Conservation (phyloP, 2,113 vertebrate species). For the Equus przewalskii region DNA sequence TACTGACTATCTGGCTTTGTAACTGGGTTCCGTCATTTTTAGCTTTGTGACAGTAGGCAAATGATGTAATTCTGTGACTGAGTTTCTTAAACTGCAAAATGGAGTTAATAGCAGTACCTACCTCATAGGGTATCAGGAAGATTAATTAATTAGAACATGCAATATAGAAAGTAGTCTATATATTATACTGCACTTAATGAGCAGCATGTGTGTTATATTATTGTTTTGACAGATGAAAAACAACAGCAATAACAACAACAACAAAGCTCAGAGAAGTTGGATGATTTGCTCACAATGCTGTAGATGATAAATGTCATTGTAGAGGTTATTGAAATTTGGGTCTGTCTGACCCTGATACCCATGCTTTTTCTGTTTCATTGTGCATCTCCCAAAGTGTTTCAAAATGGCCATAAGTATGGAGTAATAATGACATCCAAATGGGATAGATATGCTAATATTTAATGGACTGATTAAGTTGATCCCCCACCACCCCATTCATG, state of each 20-base stretch:
- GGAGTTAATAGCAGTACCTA: neutral
- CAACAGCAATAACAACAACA: neutral
- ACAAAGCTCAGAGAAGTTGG: neutral
- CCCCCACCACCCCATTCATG: rapidly evolving
- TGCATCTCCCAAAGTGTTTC: neutral
- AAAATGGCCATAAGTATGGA: neutral
- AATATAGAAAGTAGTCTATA: neutral
- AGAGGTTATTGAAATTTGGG: neutral
- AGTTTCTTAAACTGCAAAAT: neutral
- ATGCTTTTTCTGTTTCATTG: neutral
- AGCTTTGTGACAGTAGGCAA: neutral
- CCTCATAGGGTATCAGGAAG: neutral
- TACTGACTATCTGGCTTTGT: neutral
- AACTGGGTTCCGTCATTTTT: neutral
- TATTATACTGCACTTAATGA: neutral
- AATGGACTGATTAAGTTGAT: neutral
- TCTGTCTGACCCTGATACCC: neutral
- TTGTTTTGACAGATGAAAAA: neutral
- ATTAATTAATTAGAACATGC: neutral
- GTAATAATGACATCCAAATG: neutral
- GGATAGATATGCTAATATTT: neutral
- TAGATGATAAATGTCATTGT: neutral
- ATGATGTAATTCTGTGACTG: neutral
- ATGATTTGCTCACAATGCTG: neutral
- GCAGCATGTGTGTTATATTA: neutral